Percentiles rank a stretch among this genome's conserved stretches.
Conservation (phyloP, 2,113 vertebrate species). For the Dicrurus megarhynchus region DNA sequence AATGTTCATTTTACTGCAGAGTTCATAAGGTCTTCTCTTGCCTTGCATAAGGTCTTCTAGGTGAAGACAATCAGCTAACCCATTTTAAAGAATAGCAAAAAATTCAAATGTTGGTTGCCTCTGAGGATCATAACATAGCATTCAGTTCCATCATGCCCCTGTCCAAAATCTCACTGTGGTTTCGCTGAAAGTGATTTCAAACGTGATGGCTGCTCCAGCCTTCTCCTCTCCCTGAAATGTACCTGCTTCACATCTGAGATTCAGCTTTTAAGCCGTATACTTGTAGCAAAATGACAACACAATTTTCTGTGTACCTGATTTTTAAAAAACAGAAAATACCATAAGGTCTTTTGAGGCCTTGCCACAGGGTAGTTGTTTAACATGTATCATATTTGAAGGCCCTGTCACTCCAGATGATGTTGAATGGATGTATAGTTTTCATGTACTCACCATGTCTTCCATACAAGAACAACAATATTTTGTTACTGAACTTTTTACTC, state of each 20-base stretch:
- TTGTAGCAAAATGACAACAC: conserved; percentile 60
- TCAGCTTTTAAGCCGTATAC: background rate
- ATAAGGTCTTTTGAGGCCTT: conserved; percentile 56
- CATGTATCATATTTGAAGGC: conserved; percentile 56
- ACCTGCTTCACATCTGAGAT: background rate
- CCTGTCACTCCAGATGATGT: conserved; percentile 41
- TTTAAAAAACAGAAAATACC: conserved; percentile 65
- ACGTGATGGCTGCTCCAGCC: background rate
- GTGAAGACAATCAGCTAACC: background rate
- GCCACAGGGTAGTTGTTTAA: conserved; percentile 65
- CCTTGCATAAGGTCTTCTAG: background rate
- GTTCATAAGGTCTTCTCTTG: background rate
- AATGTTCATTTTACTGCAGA: background rate
- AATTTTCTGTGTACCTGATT: conserved; percentile 59
- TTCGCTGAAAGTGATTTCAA: background rate
- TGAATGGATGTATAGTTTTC: conserved; percentile 23
- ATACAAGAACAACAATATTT: conserved; percentile 41
- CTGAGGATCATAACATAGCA: background rate
- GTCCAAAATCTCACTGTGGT: background rate
- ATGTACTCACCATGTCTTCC: conserved; percentile 36
- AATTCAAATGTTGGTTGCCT: background rate
- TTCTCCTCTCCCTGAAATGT: background rate
- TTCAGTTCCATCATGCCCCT: background rate
- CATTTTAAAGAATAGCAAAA: background rate
- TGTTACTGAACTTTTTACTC: conserved; percentile 19